These are phyloP conservation scores for Andrena haemorrhoa DNA, from an alignment of 2,888 invertebrate species.

Conservation along the genomic window DNA sequence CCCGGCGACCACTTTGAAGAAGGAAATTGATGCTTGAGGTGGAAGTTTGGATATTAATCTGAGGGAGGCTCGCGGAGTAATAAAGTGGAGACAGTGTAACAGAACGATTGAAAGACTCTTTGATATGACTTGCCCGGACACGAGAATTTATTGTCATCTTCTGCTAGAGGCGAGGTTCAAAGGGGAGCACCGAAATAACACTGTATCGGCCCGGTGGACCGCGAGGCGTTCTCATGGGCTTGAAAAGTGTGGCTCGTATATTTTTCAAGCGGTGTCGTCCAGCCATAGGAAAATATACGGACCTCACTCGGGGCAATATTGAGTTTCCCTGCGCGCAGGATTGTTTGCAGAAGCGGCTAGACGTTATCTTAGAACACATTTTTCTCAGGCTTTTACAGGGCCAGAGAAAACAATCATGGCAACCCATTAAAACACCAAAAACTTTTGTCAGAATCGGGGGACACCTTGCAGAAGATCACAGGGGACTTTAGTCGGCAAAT, in stretches of 20 bases:
- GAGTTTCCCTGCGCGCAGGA: conserved; percentile 66
- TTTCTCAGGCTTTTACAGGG: conserved; percentile 42
- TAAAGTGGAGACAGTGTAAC: neutral
- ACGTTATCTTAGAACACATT: conserved; percentile 50
- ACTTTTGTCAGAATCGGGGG: neutral
- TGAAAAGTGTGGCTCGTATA: conserved; percentile 67
- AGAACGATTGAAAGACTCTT: neutral
- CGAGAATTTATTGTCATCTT: conserved; percentile 37
- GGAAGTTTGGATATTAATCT: neutral
- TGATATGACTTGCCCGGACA: neutral
- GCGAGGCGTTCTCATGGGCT: conserved; percentile 57
- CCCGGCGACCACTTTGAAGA: too few relatives aligned
- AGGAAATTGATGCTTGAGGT: neutral
- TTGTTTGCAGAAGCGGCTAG: conserved; percentile 42
- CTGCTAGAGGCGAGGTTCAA: conserved; percentile 50
- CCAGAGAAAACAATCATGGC: conserved; percentile 29
- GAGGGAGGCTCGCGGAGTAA: neutral
- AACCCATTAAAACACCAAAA: neutral
- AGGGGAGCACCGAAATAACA: conserved; percentile 62
- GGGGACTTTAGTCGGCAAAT: neutral
- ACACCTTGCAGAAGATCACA: neutral
- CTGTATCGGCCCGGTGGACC: conserved; percentile 13
- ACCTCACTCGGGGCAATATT: conserved; percentile 67
- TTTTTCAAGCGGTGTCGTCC: conserved; percentile 72
- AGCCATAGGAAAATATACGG: conserved; percentile 74